phyloP scores from a whole-genome alignment of 2,888 invertebrate genomes.

The Yponomeuta plumbellus region DNA sequence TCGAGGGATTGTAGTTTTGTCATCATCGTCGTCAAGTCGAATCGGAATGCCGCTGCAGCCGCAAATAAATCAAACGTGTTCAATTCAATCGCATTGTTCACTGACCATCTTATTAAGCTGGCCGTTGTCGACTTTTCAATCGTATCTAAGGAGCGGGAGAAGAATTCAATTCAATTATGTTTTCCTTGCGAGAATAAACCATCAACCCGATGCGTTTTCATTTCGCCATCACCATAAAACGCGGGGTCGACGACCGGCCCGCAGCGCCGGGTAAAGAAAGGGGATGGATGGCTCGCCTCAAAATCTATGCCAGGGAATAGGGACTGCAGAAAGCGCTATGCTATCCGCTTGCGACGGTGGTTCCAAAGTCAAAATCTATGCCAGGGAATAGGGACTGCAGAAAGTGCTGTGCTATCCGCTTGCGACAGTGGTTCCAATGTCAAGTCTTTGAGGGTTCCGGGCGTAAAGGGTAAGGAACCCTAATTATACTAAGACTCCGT shows the following conservation, averaged over 20 bases:
- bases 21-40: not conserved
- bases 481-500: too few species aligned
- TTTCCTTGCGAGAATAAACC: not conserved
- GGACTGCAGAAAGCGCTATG: not conserved
- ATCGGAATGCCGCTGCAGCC: not conserved
- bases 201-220: conserved; percentile 4
- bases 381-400: not conserved
- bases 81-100: not conserved
- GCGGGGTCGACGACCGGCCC: not conserved
- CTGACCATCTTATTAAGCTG: not conserved
- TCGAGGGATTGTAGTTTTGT: not conserved
- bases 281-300: not conserved
- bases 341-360: not conserved
- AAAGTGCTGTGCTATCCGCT: not conserved
- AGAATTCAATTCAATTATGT: conserved; percentile 2
- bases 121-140: not conserved
- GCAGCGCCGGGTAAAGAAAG: not conserved
- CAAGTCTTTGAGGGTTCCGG: too few species aligned
- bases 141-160: not conserved
- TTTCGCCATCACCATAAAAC: conserved; percentile 4
- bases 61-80: not conserved
- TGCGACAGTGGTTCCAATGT: too few species aligned
- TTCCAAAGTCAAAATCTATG: too few species aligned
- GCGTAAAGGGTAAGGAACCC: too few species aligned
- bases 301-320: not conserved